Conservation (phyloP, 2,797 vertebrate species). For the Masticophis lateralis region DNA sequence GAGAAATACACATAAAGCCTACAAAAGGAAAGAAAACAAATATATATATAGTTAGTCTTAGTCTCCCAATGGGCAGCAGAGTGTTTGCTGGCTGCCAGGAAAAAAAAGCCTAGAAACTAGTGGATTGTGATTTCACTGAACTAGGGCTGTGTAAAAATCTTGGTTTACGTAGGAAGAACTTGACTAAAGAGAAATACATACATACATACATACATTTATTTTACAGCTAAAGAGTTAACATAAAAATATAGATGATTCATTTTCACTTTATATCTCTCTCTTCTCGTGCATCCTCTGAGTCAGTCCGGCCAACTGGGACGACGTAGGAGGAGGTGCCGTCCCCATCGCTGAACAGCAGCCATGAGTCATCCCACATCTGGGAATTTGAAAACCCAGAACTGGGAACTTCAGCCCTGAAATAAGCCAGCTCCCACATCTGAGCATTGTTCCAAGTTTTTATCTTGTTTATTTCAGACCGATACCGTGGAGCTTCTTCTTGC, state of each 20-base stretch:
- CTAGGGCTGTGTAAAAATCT: no score
- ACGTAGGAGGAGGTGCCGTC: slow-evolving; percentile 55
- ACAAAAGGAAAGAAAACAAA: no score
- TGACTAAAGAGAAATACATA: no score
- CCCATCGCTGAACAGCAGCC: slow-evolving; percentile 55
- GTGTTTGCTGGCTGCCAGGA: no score
- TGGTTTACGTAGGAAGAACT: no score
- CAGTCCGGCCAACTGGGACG: slow-evolving; percentile 49
- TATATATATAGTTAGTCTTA: no score
- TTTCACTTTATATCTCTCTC: slow-evolving; percentile 35
- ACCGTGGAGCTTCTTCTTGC: slow-evolving; percentile 17
- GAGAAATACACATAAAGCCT: no score
- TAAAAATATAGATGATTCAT: slow-evolving; percentile 45
- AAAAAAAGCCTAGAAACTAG: no score
- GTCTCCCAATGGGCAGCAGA: no score
- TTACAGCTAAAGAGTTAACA: slow-evolving; percentile 25
- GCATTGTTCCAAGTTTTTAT: not conserved
- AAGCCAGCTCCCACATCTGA: slow-evolving; percentile 43
- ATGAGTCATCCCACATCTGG: slow-evolving; percentile 69
- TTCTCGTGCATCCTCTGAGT: slow-evolving; percentile 56
- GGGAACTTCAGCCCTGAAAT: slow-evolving; percentile 49
- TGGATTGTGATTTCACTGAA: no score
- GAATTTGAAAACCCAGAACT: slow-evolving; percentile 53
- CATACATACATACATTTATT: no score
- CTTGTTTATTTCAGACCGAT: slow-evolving; percentile 15